Percentiles rank a stretch among this genome's conserved stretches.
phyloP scores from a whole-genome alignment of 1,140 invertebrate species.

The Microplitis demolitor region DNA sequence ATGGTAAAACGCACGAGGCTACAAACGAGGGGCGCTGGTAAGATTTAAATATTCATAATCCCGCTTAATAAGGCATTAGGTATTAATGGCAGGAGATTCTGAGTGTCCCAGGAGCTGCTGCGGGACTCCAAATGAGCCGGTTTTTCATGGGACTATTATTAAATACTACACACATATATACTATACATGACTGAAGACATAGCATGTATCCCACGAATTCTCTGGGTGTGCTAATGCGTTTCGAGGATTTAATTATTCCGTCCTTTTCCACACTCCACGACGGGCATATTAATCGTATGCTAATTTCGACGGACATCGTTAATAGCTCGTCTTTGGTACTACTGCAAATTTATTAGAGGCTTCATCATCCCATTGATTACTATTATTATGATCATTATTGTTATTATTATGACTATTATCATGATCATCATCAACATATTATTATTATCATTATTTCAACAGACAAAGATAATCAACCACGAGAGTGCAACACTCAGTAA shows the following conservation, averaged over 20 bases:
- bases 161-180: neutral
- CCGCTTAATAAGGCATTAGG: conserved; percentile 35
- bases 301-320: conserved; percentile 38
- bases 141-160: neutral
- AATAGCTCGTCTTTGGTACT: conserved; percentile 31
- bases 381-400: neutral
- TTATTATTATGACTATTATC: too few relatives aligned
- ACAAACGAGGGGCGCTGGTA: conserved; percentile 10
- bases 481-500: neutral
- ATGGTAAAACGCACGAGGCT: conserved; percentile 11
- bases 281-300: conserved; percentile 44
- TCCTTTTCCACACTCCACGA: conserved; percentile 25
- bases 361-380: conserved; percentile 3
- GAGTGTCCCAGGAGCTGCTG: conserved; percentile 6
- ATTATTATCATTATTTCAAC: neutral
- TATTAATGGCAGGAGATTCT: conserved; percentile 31
- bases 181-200: neutral
- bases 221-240: conserved; percentile 34
- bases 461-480: neutral
- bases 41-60: conserved; percentile 38
- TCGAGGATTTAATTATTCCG: conserved; percentile 46
- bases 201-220: neutral
- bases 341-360: conserved; percentile 31
- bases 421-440: too few relatives aligned
- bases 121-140: neutral